Base-by-base conservation (phyloP, 37 sponge, comb jelly and placozoan species). In the Ianthella basta region DNA sequence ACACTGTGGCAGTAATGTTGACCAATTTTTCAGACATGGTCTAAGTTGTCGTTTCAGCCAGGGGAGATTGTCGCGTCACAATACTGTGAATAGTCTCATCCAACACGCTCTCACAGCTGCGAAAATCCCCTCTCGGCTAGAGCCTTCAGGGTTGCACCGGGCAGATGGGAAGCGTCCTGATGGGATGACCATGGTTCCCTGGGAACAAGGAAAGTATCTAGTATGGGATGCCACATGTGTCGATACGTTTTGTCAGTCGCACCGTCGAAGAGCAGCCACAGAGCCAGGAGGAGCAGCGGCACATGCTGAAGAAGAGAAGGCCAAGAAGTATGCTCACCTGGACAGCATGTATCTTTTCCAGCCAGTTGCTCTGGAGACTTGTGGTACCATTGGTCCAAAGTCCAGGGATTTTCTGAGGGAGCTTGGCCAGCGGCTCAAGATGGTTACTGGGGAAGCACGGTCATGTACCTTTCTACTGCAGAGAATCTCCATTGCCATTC, bases 161-260 rank as follows among this genome's bases (percentile, higher is more conserved):
- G 53, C 80, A 27, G 75, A 87, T 87, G 82, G 88, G 41, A 72
- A 81, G 38, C 56, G 82, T 4, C 73, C 63, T 35, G 88, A 87
- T 82, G 88, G 82, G 33, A 57, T 63, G 74, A 65, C 86, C 66
- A 32, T 86, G 44, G 67, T 87, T 60, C 82, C 82, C 41, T 82
- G 88, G 88, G 24, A 55, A 35, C 20, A 40, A 32, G 88, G 63
- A 20, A 57, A 82, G 44, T 60, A 6, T 32, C 37, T 82, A 6
- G 41, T 61, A 32, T 80, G 80, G 86, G 80, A 79, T 15, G 21
- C 66, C 75, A 61, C 80, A 55, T 73, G 86, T 86, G 40, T 57
- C 3, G 80, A 82, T 65, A 82, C 82, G 18, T 32, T 82, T 59
- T 36, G 54, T 34, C 65, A 32, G n/a, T 60, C 65, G 25, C 36